Evolutionary conservation across 1,140 invertebrate genomes (phyloP).

Genomic region (Bombus huntii): DNA sequence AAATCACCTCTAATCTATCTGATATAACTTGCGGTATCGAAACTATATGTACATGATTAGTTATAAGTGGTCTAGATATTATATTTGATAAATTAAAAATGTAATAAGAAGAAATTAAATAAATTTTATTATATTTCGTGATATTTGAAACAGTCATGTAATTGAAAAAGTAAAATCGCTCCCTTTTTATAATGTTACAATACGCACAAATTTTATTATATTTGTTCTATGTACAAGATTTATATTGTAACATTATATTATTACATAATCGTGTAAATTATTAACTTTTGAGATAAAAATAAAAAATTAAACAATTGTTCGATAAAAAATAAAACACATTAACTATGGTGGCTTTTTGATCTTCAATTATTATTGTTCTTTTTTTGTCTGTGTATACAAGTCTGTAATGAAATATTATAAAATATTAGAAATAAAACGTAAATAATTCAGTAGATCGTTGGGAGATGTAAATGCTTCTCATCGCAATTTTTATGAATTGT

Average conservation of each 20-base stretch:
- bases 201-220: background rate
- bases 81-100: background rate
- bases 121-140: background rate
- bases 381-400: background rate
- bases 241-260: slow-evolving; percentile 13
- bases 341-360: background rate
- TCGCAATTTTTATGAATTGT: slow-evolving; percentile 6
- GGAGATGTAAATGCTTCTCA: background rate
- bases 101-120: background rate
- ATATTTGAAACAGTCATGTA: background rate
- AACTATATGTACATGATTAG: background rate
- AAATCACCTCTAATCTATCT: slow-evolving; percentile 33
- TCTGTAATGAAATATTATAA: slow-evolving; percentile 33
- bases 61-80: background rate
- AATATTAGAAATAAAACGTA: slow-evolving; percentile 42
- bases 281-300: background rate
- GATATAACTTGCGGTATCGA: background rate
- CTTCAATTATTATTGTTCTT: background rate
- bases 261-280: background rate
- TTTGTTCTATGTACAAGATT: slow-evolving; percentile 16
- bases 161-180: background rate
- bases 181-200: slow-evolving; percentile 19
- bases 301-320: background rate
- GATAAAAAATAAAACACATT: slow-evolving; percentile 30
- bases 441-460: slow-evolving; percentile 9